Percentiles rank a stretch among this genome's conserved stretches.
Evolutionary conservation across 2,113 vertebrate genomes (phyloP).

Genomic region (Percina caprodes): DNA sequence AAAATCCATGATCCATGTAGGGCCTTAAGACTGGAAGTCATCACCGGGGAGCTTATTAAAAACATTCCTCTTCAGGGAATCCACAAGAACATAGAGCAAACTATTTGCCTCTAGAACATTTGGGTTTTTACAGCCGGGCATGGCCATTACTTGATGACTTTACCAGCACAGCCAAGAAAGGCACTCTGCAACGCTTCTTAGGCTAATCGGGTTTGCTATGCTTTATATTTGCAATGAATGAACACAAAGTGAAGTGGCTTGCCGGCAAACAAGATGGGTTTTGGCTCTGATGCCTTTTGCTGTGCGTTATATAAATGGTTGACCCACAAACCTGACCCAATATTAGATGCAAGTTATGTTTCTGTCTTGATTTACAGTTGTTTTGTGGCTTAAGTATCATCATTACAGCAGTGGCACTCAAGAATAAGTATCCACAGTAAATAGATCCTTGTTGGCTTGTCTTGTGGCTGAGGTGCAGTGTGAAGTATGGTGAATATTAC

Average conservation of each 20-base stretch:
- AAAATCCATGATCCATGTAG: conserved; percentile 24
- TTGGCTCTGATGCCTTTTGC: conserved; percentile 43
- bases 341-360: conserved; percentile 39
- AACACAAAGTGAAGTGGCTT: conserved; percentile 41
- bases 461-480: background rate
- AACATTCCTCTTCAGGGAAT: conserved; percentile 63
- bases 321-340: conserved; percentile 51
- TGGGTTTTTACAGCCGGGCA: conserved; percentile 1
- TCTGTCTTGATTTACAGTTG: conserved; percentile 47
- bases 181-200: conserved; percentile 23
- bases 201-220: conserved; percentile 51
- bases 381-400: conserved; percentile 47
- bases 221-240: conserved; percentile 53
- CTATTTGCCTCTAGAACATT: conserved; percentile 35
- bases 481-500: background rate
- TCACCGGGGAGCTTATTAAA: conserved; percentile 78
- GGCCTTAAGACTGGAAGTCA: conserved; percentile 56
- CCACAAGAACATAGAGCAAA: conserved; percentile 49
- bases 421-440: conserved; percentile 24
- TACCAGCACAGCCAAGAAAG: conserved; percentile 31
- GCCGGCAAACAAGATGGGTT: conserved; percentile 51
- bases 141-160: conserved; percentile 49
- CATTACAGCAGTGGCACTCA: conserved; percentile 24
- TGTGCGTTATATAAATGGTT: conserved; percentile 44
- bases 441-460: conserved; percentile 32